Evolutionary conservation across 2,113 vertebrate genomes (phyloP).

Genomic region (Pholis gunnellus): DNA sequence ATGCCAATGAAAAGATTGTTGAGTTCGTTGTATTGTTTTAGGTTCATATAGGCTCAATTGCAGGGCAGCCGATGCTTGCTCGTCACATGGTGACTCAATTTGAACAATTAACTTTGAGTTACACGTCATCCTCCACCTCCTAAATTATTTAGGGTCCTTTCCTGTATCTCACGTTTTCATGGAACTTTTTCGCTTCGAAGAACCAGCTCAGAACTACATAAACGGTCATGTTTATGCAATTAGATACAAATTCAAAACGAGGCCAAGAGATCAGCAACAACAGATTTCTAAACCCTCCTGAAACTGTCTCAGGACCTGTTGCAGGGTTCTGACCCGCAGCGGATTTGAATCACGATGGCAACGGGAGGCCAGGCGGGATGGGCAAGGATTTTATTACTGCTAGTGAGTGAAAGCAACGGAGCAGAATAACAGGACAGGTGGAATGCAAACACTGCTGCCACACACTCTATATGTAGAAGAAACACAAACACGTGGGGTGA

Average conservation of each 20-base stretch:
- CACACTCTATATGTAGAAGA: not conserved
- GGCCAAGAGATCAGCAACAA: not conserved
- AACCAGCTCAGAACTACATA: not conserved
- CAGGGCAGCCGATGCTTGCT: not conserved
- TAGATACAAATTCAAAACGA: not conserved
- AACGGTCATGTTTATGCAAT: not conserved
- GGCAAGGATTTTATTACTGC: slow-evolving; percentile 42
- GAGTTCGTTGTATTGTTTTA: not conserved
- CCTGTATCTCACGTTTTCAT: not conserved
- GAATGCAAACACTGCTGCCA: not conserved
- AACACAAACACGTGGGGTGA: not conserved
- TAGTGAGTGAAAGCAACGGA: slow-evolving; percentile 31
- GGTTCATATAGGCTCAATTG: not conserved
- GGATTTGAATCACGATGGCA: slow-evolving; percentile 65
- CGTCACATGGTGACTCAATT: too few relatives aligned
- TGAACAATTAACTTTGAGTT: too few relatives aligned
- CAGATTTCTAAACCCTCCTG: not conserved
- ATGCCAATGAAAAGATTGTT: slow-evolving; percentile 1
- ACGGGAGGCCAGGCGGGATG: slow-evolving; percentile 35
- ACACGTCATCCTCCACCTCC: not conserved
- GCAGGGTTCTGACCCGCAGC: slow-evolving; percentile 1
- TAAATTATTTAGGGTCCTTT: not conserved
- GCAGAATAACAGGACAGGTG: slow-evolving; percentile 35
- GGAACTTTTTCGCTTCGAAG: not conserved
- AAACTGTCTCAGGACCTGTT: not conserved